These are phyloP conservation scores for Spilarctia lutea DNA, from an alignment of 2,888 invertebrate genomes.

Conservation along the genomic window DNA sequence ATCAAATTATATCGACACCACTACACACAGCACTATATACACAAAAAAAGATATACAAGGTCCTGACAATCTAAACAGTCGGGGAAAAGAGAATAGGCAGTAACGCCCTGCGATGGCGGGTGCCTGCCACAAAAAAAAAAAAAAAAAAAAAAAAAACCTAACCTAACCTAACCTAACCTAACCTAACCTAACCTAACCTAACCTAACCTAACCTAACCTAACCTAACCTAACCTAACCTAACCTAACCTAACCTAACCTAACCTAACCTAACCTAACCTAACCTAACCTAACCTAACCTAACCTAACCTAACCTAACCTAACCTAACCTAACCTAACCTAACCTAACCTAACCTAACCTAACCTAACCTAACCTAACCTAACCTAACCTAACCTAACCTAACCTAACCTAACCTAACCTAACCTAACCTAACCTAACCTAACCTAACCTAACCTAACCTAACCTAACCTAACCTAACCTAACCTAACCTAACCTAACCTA, in stretches of 20 bases:
- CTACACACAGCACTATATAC: too few species aligned
- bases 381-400: slow-evolving; percentile 24
- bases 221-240: slow-evolving; percentile 25
- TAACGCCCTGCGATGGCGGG: too few species aligned
- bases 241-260: slow-evolving; percentile 42
- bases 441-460: slow-evolving; percentile 33
- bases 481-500: slow-evolving; percentile 35
- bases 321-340: slow-evolving; percentile 41
- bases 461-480: slow-evolving; percentile 27
- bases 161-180: slow-evolving; percentile 21
- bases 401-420: slow-evolving; percentile 25
- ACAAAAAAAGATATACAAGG: too few species aligned
- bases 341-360: slow-evolving; percentile 33
- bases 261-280: slow-evolving; percentile 46
- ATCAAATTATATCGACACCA: too few species aligned
- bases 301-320: slow-evolving; percentile 44
- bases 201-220: slow-evolving; percentile 16
- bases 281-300: slow-evolving; percentile 45
- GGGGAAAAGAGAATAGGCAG: too few species aligned
- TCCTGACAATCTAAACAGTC: too few species aligned
- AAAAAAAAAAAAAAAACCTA: too few species aligned
- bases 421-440: slow-evolving; percentile 34
- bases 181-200: slow-evolving; percentile 17
- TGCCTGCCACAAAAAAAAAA: too few species aligned
- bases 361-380: slow-evolving; percentile 29